Evolutionary conservation across 2,888 invertebrate genomes (phyloP).

Genomic region (Kuschelorhynchus macadamiae): DNA sequence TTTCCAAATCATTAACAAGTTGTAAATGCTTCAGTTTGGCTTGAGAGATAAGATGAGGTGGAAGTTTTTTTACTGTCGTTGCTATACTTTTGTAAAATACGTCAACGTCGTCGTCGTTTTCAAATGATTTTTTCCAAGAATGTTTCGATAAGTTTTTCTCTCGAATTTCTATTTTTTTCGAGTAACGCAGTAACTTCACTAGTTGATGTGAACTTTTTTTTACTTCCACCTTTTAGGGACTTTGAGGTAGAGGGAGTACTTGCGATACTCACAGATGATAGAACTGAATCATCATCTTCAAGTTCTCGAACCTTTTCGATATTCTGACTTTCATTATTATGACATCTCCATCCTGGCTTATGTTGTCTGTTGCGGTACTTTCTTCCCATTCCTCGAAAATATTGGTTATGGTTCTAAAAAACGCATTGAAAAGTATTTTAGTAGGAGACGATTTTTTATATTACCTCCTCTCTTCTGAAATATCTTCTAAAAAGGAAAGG

Average conservation of each 20-base stretch:
- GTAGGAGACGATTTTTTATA: background rate
- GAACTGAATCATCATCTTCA: conserved; percentile 17
- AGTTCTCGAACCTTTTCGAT: background rate
- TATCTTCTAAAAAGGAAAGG: conserved; percentile 1
- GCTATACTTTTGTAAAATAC: background rate
- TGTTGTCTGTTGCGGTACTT: conserved; percentile 1
- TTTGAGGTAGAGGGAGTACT: conserved; percentile 14
- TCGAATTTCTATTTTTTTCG: conserved; percentile 10
- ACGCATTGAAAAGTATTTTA: conserved; percentile 9
- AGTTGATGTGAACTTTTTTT: conserved; percentile 4
- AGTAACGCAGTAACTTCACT: conserved; percentile 8
- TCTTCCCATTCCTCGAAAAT: conserved; percentile 11
- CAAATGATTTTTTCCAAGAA: too few species aligned
- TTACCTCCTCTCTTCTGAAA: conserved; percentile 15
- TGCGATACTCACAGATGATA: conserved; percentile 12
- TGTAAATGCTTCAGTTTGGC: conserved; percentile 17
- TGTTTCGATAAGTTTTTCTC: background rate
- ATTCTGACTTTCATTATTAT: conserved; percentile 16
- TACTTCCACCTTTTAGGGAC: conserved; percentile 9
- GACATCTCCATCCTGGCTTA: conserved; percentile 12
- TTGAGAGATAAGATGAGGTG: conserved; percentile 11
- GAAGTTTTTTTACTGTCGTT: conserved; percentile 15
- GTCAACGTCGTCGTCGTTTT: too few species aligned
- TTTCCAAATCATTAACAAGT: conserved; percentile 19
- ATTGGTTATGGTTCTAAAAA: conserved; percentile 22